These are phyloP conservation scores for Tribolium madens DNA, from an alignment of 1,140 invertebrate species.

Conservation along the genomic window DNA sequence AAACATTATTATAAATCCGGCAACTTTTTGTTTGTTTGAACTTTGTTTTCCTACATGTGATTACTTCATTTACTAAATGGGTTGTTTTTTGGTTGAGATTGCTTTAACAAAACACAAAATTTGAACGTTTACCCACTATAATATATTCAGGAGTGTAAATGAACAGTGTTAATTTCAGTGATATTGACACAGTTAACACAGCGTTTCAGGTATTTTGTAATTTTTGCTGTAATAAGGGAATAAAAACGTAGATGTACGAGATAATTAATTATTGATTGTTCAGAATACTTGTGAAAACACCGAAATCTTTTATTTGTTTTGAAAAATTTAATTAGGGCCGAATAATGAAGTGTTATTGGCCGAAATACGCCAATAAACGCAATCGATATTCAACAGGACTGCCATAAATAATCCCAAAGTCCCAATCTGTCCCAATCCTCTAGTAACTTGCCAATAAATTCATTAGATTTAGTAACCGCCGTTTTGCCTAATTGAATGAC, in stretches of 20 bases:
- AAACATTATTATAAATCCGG: too few species aligned
- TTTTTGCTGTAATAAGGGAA: too few species aligned
- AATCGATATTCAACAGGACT: slow-evolving; percentile 3
- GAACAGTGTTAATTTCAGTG: background rate
- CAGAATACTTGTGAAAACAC: too few species aligned
- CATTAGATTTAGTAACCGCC: background rate
- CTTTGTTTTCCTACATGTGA: too few species aligned
- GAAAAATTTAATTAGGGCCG: background rate
- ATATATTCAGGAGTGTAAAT: background rate
- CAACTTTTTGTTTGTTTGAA: too few species aligned
- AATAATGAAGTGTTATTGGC: background rate
- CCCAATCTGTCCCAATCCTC: background rate
- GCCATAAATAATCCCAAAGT: slow-evolving; percentile 9
- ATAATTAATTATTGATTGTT: too few species aligned
- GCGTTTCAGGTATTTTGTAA: too few species aligned
- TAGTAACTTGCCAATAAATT: slow-evolving; percentile 19
- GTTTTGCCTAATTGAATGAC: background rate
- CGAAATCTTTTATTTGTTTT: too few species aligned
- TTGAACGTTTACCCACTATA: background rate
- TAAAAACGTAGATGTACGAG: too few species aligned
- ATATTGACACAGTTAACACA: background rate
- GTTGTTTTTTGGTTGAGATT: background rate
- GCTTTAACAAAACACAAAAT: background rate
- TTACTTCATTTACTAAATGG: background rate
- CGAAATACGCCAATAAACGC: background rate